These are phyloP conservation scores for Lissonota sp. DNA, from an alignment of 2,888 invertebrate genomes.

Conservation along the genomic window DNA sequence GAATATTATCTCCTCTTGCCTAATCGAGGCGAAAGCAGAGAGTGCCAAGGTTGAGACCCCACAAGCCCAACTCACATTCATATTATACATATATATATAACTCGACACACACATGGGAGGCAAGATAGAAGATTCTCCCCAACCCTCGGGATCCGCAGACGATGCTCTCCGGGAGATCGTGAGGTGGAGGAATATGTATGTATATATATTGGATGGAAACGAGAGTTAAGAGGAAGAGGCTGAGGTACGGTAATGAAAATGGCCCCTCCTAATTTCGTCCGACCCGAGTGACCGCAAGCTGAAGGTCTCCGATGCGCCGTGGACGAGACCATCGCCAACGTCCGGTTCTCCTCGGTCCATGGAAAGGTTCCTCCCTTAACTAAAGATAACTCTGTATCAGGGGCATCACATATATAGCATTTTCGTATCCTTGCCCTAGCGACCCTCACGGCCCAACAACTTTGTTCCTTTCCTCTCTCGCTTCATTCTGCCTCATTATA, in stretches of 20 bases:
- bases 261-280: conserved; percentile 77
- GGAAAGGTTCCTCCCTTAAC: conserved; percentile 70
- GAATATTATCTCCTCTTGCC: conserved; percentile 50
- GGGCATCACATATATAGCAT: neutral
- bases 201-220: conserved; percentile 19
- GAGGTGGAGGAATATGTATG: conserved; percentile 28
- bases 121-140: conserved; percentile 43
- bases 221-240: conserved; percentile 58
- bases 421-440: neutral
- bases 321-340: conserved; percentile 34
- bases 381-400: conserved; percentile 70
- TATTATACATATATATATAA: neutral
- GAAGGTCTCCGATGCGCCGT: conserved; percentile 52
- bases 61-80: neutral
- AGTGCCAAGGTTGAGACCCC: conserved; percentile 3
- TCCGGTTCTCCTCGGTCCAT: conserved; percentile 63
- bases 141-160: conserved; percentile 31
- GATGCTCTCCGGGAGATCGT: conserved; percentile 48
- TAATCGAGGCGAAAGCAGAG: conserved; percentile 46
- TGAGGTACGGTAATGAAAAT: conserved; percentile 78
- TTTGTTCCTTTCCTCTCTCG: conserved; percentile 23
- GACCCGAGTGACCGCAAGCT: conserved; percentile 75
- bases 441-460: conserved; percentile 26
- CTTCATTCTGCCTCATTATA: conserved; percentile 73
- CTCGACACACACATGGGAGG: conserved; percentile 30